A percentile compares a stretch with the other conserved stretches of the same genome.
These are phyloP conservation scores for Pterocles gutturalis DNA, from an alignment of 2,113 vertebrate genomes.

Conservation along the genomic window DNA sequence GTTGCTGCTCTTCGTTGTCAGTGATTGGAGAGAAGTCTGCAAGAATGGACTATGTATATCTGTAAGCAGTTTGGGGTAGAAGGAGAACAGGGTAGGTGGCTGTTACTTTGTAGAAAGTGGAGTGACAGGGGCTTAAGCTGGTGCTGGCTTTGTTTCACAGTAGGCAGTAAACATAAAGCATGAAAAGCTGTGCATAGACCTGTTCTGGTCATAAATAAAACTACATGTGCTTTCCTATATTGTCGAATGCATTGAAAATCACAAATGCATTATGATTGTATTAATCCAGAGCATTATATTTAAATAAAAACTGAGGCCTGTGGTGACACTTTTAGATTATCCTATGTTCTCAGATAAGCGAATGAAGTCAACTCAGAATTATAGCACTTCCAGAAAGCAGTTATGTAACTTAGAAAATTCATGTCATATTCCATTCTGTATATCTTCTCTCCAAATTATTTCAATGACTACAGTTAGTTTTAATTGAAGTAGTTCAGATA, in stretches of 20 bases:
- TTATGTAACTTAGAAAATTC: neutral
- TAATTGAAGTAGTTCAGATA: neutral
- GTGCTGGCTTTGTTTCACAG: neutral
- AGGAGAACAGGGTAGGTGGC: neutral
- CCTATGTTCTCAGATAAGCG: neutral
- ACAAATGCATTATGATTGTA: neutral
- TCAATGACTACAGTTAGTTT: neutral
- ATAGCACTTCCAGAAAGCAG: neutral
- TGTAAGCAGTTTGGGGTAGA: fast-evolving
- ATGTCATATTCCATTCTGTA: neutral
- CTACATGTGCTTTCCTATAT: neutral
- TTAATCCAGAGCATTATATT: neutral
- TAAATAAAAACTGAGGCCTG: neutral
- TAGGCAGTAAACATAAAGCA: too few relatives aligned
- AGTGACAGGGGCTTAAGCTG: neutral
- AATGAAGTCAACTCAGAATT: neutral
- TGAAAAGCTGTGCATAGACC: neutral
- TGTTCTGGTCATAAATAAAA: neutral
- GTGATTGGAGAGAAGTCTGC: neutral
- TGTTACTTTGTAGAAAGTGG: neutral
- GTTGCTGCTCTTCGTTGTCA: neutral
- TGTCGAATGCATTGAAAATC: neutral
- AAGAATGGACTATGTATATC: neutral
- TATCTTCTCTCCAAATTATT: neutral
- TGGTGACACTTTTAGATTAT: neutral